A percentile compares a stretch with the other conserved stretches of the same genome.
Evolutionary conservation across 2,113 vertebrate genomes (phyloP).

Genomic region (Podarcis muralis): DNA sequence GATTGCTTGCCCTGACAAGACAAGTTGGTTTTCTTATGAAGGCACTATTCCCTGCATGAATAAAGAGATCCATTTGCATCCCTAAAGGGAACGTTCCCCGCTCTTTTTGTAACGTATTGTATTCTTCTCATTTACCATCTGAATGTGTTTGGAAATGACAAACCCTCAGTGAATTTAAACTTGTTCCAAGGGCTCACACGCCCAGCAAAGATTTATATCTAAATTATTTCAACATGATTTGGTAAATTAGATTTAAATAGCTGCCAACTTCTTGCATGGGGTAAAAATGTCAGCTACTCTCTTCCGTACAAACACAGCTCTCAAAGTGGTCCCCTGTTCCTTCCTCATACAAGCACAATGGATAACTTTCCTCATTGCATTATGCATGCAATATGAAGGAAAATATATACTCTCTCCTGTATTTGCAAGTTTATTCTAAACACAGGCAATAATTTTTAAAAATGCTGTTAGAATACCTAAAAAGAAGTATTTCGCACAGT

Average conservation of each 20-base stretch:
- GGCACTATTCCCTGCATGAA: background rate
- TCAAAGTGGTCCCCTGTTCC: background rate
- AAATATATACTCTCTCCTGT: background rate
- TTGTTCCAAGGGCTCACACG: background rate
- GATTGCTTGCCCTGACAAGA: background rate
- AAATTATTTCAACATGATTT: background rate
- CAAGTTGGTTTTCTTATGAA: background rate
- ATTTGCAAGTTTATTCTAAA: background rate
- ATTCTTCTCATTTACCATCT: background rate
- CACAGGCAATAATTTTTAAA: background rate
- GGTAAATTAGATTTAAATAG: background rate
- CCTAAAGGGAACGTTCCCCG: background rate
- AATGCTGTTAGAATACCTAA: background rate
- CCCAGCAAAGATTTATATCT: background rate
- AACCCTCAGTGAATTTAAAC: background rate
- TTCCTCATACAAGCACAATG: background rate
- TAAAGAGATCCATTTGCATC: background rate
- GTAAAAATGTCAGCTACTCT: background rate
- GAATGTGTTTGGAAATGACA: background rate
- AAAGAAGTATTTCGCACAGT: background rate
- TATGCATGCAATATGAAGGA: background rate
- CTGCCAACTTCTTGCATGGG: background rate
- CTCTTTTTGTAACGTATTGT: background rate
- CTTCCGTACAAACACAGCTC: accelerated
- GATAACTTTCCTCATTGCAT: background rate